Evolutionary conservation across 1,140 invertebrate species (phyloP).

Genomic region (Monochamus saltuarius): DNA sequence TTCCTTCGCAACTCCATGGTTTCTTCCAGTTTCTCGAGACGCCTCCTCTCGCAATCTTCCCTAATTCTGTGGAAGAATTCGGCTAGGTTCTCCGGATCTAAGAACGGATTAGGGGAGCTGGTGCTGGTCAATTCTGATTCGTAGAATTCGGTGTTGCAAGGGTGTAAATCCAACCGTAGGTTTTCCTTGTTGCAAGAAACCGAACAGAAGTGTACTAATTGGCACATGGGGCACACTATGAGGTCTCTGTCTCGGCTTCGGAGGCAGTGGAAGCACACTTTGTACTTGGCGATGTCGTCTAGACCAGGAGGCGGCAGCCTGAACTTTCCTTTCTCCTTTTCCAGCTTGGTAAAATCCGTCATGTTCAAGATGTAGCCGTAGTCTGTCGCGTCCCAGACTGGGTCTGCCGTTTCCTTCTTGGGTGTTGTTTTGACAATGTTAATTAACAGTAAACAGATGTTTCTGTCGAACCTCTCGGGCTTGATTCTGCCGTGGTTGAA

Average conservation of each 20-base stretch:
- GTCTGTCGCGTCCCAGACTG: neutral
- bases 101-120: neutral
- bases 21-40: neutral
- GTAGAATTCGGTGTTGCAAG: conserved; percentile 38
- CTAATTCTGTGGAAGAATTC: neutral
- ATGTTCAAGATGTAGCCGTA: too few relatives aligned
- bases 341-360: too few relatives aligned
- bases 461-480: conserved; percentile 11
- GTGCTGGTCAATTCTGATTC: neutral
- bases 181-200: conserved; percentile 37
- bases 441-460: conserved; percentile 13
- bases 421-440: conserved; percentile 18
- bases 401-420: conserved; percentile 4
- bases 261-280: conserved; percentile 42
- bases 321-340: neutral
- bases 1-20: conserved; percentile 13
- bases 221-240: conserved; percentile 37
- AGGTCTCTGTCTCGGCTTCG: conserved; percentile 29
- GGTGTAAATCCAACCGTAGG: conserved; percentile 26
- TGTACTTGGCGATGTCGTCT: conserved; percentile 32
- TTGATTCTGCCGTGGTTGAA: conserved; percentile 26
- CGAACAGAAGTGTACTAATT: conserved; percentile 41
- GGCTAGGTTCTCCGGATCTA: neutral
- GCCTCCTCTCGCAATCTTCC: neutral
- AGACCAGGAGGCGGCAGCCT: conserved; percentile 15